phyloP scores from a whole-genome alignment of 2,888 invertebrate genomes.

The Microctonus hyperodae region DNA sequence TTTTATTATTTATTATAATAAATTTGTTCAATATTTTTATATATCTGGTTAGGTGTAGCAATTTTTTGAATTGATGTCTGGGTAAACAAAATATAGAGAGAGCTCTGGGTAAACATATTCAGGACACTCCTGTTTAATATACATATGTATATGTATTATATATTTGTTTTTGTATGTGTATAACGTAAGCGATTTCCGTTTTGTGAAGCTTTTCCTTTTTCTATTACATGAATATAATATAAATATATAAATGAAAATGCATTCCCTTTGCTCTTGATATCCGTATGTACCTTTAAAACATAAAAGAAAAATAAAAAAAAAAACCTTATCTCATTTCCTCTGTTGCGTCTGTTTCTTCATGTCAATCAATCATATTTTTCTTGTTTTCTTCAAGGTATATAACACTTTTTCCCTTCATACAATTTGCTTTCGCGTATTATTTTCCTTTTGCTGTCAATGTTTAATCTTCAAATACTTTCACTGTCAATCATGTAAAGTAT shows the following conservation, averaged over 20 bases:
- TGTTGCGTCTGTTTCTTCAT: not conserved
- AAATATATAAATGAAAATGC: not conserved
- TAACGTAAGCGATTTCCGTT: not conserved
- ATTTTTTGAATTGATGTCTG: not conserved
- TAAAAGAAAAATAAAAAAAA: no score
- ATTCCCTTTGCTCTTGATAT: slow-evolving; percentile 13
- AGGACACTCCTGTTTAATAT: not conserved
- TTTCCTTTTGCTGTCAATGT: no score
- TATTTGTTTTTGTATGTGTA: no score
- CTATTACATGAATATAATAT: not conserved
- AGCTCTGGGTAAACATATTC: not conserved
- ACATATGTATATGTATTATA: not conserved
- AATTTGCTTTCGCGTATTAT: not conserved
- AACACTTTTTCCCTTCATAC: not conserved
- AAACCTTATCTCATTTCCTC: slow-evolving; percentile 30
- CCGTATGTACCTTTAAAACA: slow-evolving; percentile 25
- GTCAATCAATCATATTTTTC: slow-evolving; percentile 6
- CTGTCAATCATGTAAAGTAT: not conserved
- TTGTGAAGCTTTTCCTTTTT: not conserved
- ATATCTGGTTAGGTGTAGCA: no score
- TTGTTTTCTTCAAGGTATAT: not conserved
- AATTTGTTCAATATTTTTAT: not conserved
- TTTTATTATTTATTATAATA: not conserved
- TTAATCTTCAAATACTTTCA: not conserved
- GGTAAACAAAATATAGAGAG: not conserved